Base-by-base conservation (phyloP, 2,113 vertebrate species). In the Paradoxurus hermaphroditus region DNA sequence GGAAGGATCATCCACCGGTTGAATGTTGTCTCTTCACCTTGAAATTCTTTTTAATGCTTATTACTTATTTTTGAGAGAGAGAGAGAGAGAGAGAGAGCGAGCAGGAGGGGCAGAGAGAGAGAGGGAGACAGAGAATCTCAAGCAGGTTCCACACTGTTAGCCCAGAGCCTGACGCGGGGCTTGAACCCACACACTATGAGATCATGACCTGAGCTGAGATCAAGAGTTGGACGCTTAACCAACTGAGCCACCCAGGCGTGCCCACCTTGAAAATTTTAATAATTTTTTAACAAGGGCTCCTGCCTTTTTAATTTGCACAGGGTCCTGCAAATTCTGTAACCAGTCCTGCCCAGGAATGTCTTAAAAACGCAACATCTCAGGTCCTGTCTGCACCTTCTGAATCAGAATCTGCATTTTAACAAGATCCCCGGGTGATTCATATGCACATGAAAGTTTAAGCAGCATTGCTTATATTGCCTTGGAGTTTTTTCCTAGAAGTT, bases 361-460 rank as follows among this genome's bases (percentile, higher is more conserved):
- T 41, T 68, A 41, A 34, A 63, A 53, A 56, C 25, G 77, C 77
- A 31, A 46, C 53, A 6, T 31, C 27, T 41, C 77, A 25, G 77
- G 62, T 63, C 62, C 16, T 51, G 31, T 14, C 72, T 65, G 36
- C 31, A 12, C 39, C 68, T 39, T 41, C 51, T 34, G 39, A 34
- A 21, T 72, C 36, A 59, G 53, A 75, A n/a, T 23, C 72, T 46
- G 53, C 34, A 8, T 62, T 19, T 49, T 49, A 19, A 65, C 41
- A 19, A 36, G 56, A 51, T 21, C 29, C 59, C 41, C 4, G 1
- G 41, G 18, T 0, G 18, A 14, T 1, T n/a, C 62, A 16, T 14
- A 29, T 11, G 6, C 46, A 31, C 2, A 1, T 3, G 63, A 25
- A 51, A 41, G 36, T 27, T 15, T 34, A 41, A 15, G 62, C 34